phyloP scores from a whole-genome alignment of 2,797 vertebrate genomes.

The Cryptoprocta ferox region DNA sequence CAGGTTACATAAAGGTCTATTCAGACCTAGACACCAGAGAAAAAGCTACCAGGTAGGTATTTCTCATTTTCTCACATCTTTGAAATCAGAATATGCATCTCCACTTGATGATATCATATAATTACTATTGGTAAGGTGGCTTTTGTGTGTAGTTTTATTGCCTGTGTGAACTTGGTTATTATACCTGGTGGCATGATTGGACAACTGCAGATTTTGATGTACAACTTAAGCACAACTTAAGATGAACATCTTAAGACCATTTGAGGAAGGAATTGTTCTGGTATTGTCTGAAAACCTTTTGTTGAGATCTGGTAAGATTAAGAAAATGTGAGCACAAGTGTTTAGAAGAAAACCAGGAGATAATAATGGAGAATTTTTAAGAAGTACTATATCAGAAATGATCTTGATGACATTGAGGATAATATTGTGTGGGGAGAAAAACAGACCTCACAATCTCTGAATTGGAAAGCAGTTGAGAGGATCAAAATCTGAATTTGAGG shows the following conservation, averaged over 20 bases:
- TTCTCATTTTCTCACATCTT: not conserved
- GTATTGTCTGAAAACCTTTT: conserved; percentile 5
- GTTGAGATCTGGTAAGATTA: not conserved
- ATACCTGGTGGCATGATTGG: not conserved
- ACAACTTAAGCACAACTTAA: no score
- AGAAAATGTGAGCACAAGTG: not conserved
- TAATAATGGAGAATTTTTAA: not conserved
- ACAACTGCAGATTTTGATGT: not conserved
- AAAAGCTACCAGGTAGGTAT: not conserved
- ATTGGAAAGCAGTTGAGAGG: not conserved
- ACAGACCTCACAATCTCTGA: not conserved
- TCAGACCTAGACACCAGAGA: not conserved
- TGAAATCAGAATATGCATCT: conserved; percentile 19
- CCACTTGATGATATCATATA: not conserved
- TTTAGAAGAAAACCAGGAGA: conserved; percentile 12
- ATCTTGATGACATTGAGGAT: not conserved
- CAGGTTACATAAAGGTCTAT: conserved; percentile 12
- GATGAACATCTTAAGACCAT: not conserved
- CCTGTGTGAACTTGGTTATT: not conserved
- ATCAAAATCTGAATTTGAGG: not conserved
- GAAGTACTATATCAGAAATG: not conserved
- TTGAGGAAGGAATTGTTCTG: conserved; percentile 10
- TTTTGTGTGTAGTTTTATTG: not conserved
- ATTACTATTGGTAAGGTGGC: not conserved
- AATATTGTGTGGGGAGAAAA: not conserved